phyloP scores from a whole-genome alignment of 2,113 vertebrate genomes.

The Rhinolophus sinicus region DNA sequence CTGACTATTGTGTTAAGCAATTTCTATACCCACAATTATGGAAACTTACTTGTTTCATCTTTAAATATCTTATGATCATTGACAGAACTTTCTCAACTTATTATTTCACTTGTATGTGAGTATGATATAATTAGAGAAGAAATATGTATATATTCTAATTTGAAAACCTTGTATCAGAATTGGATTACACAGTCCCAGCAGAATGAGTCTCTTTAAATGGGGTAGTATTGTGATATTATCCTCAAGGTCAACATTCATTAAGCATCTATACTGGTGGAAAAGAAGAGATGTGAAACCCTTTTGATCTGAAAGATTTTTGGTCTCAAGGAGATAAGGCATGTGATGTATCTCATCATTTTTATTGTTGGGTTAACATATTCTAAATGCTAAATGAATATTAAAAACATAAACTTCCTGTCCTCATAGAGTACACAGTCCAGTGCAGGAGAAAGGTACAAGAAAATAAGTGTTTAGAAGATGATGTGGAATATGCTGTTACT shows the following conservation, averaged over 20 bases:
- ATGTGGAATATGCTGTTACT: neutral
- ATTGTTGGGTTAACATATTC: neutral
- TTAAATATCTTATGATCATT: slow-evolving; percentile 21
- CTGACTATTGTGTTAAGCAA: neutral
- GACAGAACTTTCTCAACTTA: neutral
- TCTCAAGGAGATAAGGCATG: neutral
- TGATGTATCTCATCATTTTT: neutral
- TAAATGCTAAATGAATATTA: neutral
- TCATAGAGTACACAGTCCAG: neutral
- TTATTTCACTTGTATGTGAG: neutral
- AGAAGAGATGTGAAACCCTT: neutral
- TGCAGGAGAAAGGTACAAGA: neutral
- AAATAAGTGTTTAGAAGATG: neutral
- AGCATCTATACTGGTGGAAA: neutral
- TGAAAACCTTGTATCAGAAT: neutral
- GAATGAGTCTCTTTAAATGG: neutral
- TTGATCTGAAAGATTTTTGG: neutral
- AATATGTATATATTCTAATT: neutral
- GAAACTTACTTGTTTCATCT: neutral
- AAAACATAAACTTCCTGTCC: neutral
- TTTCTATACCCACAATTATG: neutral
- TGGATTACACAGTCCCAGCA: neutral
- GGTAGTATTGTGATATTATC: neutral
- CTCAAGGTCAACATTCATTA: neutral
- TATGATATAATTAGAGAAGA: neutral